phyloP scores from a whole-genome alignment of 2,113 vertebrate species.

The Entelurus aequoreus region DNA sequence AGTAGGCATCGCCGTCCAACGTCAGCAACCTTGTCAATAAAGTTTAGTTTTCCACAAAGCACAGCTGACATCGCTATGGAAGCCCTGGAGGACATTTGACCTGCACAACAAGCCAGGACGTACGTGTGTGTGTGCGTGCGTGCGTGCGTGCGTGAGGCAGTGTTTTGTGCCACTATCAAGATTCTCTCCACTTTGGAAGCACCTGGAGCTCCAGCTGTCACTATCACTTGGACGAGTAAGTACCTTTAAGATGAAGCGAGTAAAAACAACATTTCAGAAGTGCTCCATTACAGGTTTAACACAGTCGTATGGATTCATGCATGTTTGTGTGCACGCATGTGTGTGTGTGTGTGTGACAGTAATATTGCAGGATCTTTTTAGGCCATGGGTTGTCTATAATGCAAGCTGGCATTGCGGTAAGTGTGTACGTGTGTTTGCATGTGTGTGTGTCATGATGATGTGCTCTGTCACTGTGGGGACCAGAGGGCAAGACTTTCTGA shows the following conservation, averaged over 20 bases:
- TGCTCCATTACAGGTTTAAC: conserved; percentile 17
- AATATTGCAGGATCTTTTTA: conserved; percentile 57
- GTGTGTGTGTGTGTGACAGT: conserved; percentile 60
- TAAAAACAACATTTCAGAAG: conserved; percentile 17
- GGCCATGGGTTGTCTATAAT: conserved; percentile 61
- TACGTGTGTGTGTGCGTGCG: neutral
- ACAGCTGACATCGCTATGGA: conserved; percentile 59
- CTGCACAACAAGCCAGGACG: conserved; percentile 22
- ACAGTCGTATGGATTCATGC: conserved; percentile 20
- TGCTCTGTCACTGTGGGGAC: conserved; percentile 82
- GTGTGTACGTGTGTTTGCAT: conserved; percentile 14
- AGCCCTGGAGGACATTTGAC: conserved; percentile 53
- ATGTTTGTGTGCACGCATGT: conserved; percentile 44
- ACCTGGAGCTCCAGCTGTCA: conserved; percentile 49
- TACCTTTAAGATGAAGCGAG: conserved; percentile 19
- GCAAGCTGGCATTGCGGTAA: conserved; percentile 51
- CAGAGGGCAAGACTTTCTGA: conserved; percentile 60
- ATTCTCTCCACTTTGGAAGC: conserved; percentile 29
- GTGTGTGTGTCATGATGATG: conserved; percentile 72
- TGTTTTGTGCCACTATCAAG: conserved; percentile 3
- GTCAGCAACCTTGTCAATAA: conserved; percentile 74
- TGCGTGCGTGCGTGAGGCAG: conserved; percentile 7
- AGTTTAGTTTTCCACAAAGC: conserved; percentile 66
- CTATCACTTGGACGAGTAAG: conserved; percentile 29
- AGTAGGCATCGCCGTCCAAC: conserved; percentile 42